Base-by-base conservation (phyloP, 2,888 invertebrate species). In the Ophioninae sp. region DNA sequence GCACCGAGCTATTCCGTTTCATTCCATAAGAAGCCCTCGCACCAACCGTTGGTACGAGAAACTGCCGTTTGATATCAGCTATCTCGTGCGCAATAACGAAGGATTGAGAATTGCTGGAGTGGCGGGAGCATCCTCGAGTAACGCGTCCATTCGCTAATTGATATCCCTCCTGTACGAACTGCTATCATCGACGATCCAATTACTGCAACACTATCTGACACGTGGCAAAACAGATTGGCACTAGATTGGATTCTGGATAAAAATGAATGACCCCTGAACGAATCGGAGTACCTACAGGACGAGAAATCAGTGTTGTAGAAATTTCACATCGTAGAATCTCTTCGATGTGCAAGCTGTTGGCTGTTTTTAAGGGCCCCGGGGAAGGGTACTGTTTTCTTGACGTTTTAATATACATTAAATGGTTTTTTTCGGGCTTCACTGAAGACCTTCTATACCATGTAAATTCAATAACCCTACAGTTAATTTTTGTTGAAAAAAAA, bases 141-240 rank as follows among this genome's bases (percentile, higher is more conserved):
- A 37, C 41, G 58, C 41, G 64, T 71, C 59, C 59, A 67, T 71
- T 75, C 75, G 44, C 44, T 75, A 79, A 82, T 82, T 82, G 82
- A 75, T 79, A 23, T 72, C 71, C 44, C 30, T 17, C 41, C 30
- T 44, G 30, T 39, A 20, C n/a, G 9, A 58, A 39, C 65, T n/a
- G 65, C 71, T 65, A 71, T 71, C 69, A 56, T 51, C 63, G 41
- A 44, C 44, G 69, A 71, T 75, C 79, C 74, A 75, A 82, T 75
- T 82, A 82, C 69, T 64, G 56, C 51, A 59, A 79, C 56, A 39
- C 56, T 30, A 30, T 39, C 51, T 75, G 58, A 37, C 37, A 10
- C 44, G 74, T 59, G n/a, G 17, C 17, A 65, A 71, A 79, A 71
- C 51, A 59, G 9, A 65, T 51, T 20, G 67, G 72, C 56, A 13